phyloP scores from a whole-genome alignment of 2,113 vertebrate species.

The Lota lota region DNA sequence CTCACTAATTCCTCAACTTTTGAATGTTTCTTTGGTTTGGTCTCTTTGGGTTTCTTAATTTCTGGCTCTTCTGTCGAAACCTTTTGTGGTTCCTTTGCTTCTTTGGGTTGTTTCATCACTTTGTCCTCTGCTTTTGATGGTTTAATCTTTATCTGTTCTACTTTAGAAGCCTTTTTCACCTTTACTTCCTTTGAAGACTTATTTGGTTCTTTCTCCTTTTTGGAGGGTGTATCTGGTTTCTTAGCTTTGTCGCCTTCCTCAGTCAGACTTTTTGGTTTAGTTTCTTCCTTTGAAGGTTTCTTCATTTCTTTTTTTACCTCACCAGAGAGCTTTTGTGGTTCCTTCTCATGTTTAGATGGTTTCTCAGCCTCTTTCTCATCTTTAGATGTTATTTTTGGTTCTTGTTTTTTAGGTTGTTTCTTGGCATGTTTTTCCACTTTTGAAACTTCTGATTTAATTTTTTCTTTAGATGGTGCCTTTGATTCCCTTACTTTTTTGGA shows the following conservation, averaged over 20 bases:
- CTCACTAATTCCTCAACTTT: not conserved
- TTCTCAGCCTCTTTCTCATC: not conserved
- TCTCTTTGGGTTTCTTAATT: not conserved
- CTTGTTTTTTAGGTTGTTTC: not conserved
- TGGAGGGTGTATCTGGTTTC: not conserved
- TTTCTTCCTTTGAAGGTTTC: no score
- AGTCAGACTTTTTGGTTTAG: no score
- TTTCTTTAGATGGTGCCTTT: not conserved
- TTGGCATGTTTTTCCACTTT: not conserved
- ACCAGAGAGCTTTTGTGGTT: not conserved
- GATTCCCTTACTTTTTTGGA: not conserved
- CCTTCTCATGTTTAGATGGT: not conserved
- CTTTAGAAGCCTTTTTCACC: not conserved
- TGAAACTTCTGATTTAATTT: not conserved
- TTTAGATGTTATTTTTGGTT: not conserved
- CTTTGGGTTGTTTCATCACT: not conserved
- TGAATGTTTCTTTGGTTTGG: not conserved
- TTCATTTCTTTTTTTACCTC: not conserved
- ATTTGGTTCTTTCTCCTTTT: not conserved
- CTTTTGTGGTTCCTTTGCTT: slow-evolving; percentile 1
- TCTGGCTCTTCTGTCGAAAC: not conserved
- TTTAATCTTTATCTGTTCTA: not conserved
- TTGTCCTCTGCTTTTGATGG: not conserved
- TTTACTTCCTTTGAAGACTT: not conserved
- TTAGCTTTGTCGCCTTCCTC: not conserved